A percentile compares a stretch with the other conserved stretches of the same genome.
Conservation (phyloP, 2,888 invertebrate genomes). For the Drosophila longiperda region DNA sequence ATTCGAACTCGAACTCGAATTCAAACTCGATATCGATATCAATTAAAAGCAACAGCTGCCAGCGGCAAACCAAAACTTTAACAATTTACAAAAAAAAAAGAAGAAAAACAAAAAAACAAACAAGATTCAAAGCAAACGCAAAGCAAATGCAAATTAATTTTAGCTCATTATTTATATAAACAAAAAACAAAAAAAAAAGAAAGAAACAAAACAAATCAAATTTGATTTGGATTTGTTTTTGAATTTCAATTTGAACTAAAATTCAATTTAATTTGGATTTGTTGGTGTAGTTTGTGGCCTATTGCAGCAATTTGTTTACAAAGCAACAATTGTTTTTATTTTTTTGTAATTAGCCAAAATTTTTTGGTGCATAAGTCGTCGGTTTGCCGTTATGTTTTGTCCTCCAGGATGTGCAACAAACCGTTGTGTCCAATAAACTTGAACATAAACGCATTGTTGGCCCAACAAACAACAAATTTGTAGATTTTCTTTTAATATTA, state of each 20-base stretch:
- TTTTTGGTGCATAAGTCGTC: constrained; percentile 44
- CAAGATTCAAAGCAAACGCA: constrained; percentile 36
- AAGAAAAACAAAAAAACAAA: not conserved
- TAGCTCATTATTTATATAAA: constrained; percentile 37
- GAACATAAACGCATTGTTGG: constrained; percentile 41
- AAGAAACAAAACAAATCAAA: constrained; percentile 6
- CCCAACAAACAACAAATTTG: constrained; percentile 54
- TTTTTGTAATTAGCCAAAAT: constrained; percentile 34
- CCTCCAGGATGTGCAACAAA: constrained; percentile 53
- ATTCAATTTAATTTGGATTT: constrained; percentile 16
- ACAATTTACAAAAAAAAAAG: constrained; percentile 41
- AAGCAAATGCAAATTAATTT: constrained; percentile 34
- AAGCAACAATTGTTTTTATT: constrained; percentile 37
- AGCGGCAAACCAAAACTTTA: constrained; percentile 68
- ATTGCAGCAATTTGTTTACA: constrained; percentile 32
- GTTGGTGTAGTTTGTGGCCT: constrained; percentile 13
- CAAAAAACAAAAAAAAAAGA: constrained; percentile 1
- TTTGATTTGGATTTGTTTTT: constrained; percentile 16
- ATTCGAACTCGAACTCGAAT: not conserved
- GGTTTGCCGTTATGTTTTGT: constrained; percentile 62
- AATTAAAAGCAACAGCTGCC: constrained; percentile 75
- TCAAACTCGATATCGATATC: constrained; percentile 50
- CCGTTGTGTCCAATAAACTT: constrained; percentile 33
- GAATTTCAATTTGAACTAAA: constrained; percentile 9
- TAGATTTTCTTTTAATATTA: constrained; percentile 73